phyloP scores from a whole-genome alignment of 2,113 vertebrate genomes.

The Dasyurus viverrinus region DNA sequence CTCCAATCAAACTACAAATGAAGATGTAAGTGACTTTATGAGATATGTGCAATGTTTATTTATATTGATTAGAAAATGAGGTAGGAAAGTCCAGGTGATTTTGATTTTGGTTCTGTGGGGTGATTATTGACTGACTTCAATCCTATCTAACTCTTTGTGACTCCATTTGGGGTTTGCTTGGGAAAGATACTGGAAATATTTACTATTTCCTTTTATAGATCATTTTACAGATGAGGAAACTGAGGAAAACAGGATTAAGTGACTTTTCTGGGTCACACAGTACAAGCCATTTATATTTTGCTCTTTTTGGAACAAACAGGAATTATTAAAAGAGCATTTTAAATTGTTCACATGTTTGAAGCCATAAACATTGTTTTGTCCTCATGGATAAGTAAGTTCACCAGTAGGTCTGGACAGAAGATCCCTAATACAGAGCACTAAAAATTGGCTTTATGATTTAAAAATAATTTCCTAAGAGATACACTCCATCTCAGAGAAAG shows the following conservation, averaged over 20 bases:
- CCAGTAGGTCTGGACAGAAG: background rate
- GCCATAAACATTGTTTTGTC: background rate
- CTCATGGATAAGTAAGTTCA: background rate
- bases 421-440: background rate
- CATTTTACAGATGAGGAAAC: background rate
- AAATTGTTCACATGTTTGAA: accelerated
- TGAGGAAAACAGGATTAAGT: background rate
- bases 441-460: background rate
- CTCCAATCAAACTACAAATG: constrained; percentile 99
- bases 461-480: background rate
- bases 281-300: background rate
- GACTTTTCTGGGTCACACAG: background rate
- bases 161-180: background rate
- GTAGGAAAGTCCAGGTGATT: background rate
- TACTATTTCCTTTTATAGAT: background rate
- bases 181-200: background rate
- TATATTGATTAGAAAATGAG: background rate
- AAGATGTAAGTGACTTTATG: constrained; percentile 90
- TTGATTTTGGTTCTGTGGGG: background rate
- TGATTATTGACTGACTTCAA: background rate
- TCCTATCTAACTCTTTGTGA: background rate
- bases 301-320: background rate
- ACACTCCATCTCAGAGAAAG: background rate
- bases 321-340: accelerated
- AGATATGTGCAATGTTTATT: accelerated